Conservation (phyloP, 2,113 vertebrate genomes). For the Dunckerocampus dactyliophorus region DNA sequence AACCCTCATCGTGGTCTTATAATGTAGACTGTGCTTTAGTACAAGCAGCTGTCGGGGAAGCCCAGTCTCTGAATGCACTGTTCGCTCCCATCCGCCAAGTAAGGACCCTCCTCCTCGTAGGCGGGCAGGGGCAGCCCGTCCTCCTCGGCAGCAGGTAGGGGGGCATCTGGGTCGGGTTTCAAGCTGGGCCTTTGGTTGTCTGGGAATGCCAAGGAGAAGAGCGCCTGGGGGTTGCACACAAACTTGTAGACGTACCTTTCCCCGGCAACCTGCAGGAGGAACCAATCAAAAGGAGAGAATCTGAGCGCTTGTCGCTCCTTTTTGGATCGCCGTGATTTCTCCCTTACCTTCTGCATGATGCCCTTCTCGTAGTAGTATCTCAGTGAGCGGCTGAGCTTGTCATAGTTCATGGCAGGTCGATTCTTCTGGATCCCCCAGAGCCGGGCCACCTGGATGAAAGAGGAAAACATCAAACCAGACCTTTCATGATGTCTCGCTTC, state of each 20-base stretch:
- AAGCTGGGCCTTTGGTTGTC: constrained; percentile 89
- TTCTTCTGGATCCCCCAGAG: constrained; percentile 97
- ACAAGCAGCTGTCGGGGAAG: constrained; percentile 80
- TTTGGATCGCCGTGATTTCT: not conserved
- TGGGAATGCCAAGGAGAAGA: constrained; percentile 92
- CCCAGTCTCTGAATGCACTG: constrained; percentile 73
- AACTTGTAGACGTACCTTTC: constrained; percentile 96
- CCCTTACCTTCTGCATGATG: constrained; percentile 94
- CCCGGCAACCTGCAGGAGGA: constrained; percentile 80
- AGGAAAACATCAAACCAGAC: not conserved
- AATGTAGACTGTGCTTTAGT: constrained; percentile 60
- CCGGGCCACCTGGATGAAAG: constrained; percentile 79
- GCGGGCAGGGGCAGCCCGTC: constrained; percentile 77
- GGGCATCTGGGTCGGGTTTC: constrained; percentile 77
- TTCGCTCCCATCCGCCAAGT: constrained; percentile 78
- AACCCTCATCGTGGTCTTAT: not conserved
- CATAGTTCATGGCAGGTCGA: constrained; percentile 94
- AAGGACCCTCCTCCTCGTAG: constrained; percentile 81
- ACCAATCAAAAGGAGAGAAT: not conserved
- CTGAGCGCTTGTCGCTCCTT: not conserved
- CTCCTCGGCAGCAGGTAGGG: constrained; percentile 54
- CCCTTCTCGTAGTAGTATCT: constrained; percentile 97
- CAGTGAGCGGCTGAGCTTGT: constrained; percentile 93
- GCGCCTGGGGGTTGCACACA: constrained; percentile 89
- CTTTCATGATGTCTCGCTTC: not conserved